These are phyloP conservation scores for Tolypeutes matacus DNA, from an alignment of 2,797 vertebrate species.

Conservation along the genomic window DNA sequence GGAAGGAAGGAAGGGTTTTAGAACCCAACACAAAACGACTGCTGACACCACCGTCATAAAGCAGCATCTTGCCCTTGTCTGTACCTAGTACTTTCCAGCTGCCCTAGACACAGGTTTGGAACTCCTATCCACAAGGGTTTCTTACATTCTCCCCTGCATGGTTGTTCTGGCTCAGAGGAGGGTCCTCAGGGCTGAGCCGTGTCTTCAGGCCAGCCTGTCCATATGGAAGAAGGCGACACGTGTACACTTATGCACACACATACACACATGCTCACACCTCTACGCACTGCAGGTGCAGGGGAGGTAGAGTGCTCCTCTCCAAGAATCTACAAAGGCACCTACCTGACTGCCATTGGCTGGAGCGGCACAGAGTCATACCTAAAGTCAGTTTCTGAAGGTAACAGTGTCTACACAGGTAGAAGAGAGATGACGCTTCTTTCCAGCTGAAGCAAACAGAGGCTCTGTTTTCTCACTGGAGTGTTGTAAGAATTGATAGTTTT, in stretches of 20 bases:
- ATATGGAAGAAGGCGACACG: not conserved
- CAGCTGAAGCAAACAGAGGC: not conserved
- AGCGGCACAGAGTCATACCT: not conserved
- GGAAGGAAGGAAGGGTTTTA: not conserved
- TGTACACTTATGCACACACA: not conserved
- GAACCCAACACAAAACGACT: not conserved
- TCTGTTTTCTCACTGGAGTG: constrained; percentile 36
- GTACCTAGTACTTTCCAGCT: not conserved
- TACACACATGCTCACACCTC: not conserved
- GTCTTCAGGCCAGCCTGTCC: not conserved
- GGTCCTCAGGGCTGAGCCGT: not conserved
- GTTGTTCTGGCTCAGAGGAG: not conserved
- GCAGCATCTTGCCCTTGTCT: not conserved
- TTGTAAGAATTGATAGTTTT: constrained; percentile 55
- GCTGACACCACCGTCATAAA: not conserved
- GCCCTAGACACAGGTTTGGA: not conserved
- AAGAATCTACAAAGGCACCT: not conserved
- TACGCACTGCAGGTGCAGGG: not conserved
- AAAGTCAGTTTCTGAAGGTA: not conserved
- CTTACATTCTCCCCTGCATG: not conserved
- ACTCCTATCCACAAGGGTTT: not conserved
- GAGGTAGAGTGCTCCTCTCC: not conserved
- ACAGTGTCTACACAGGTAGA: not conserved
- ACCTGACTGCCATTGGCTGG: not conserved
- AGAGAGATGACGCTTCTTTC: not conserved